phyloP scores from a whole-genome alignment of 1,140 invertebrate species.

The Achatina immaculata region DNA sequence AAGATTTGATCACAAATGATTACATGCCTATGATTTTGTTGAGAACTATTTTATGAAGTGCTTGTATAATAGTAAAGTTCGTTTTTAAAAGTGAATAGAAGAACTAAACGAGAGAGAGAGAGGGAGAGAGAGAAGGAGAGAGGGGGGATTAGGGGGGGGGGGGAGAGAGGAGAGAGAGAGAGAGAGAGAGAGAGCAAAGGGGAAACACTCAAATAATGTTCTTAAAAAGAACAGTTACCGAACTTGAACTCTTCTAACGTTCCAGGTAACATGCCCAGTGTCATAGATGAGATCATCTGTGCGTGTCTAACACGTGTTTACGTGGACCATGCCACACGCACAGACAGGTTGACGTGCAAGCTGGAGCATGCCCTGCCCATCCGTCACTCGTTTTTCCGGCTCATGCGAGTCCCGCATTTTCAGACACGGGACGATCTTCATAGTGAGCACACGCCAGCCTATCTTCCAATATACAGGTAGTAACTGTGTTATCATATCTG shows the following conservation, averaged over 20 bases:
- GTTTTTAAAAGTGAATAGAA: too few species aligned
- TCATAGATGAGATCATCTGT: conserved; percentile 42
- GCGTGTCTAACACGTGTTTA: conserved; percentile 36
- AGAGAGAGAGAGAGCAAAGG: too few species aligned
- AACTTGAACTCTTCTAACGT: too few species aligned
- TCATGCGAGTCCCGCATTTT: conserved; percentile 49
- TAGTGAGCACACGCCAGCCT: conserved; percentile 39
- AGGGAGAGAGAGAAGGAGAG: too few species aligned
- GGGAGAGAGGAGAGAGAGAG: too few species aligned
- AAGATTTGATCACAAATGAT: too few species aligned
- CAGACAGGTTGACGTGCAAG: conserved; percentile 39
- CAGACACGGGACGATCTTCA: conserved; percentile 46
- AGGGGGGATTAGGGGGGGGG: too few species aligned
- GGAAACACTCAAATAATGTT: too few species aligned
- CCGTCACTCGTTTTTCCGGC: conserved; percentile 43
- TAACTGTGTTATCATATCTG: background rate
- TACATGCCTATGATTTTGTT: too few species aligned
- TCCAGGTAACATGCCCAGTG: background rate
- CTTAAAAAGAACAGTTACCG: background rate
- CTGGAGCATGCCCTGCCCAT: conserved; percentile 46
- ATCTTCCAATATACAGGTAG: conserved; percentile 44
- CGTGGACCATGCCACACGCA: background rate
- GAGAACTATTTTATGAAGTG: too few species aligned
- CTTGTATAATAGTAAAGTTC: too few species aligned
- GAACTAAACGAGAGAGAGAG: too few species aligned